phyloP scores from a whole-genome alignment of 2,797 vertebrate genomes.

The Spondyliosoma cantharus region DNA sequence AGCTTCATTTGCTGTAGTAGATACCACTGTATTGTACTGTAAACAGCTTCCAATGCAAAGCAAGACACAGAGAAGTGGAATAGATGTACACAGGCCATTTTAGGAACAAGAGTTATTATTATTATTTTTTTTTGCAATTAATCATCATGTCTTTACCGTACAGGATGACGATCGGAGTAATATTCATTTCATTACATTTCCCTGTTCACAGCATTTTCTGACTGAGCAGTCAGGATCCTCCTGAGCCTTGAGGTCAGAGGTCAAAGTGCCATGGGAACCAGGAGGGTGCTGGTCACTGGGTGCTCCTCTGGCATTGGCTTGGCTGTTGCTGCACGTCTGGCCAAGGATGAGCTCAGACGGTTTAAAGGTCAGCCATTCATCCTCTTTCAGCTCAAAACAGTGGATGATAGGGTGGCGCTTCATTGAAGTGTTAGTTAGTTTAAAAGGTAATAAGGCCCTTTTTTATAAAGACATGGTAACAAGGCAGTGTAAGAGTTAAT shows the following conservation, averaged over 20 bases:
- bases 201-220: constrained; percentile 2
- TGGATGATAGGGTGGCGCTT: background rate
- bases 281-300: constrained; percentile 79
- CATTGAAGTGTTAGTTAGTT: no score
- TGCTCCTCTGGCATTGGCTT: constrained; percentile 83
- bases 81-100: background rate
- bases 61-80: background rate
- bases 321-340: constrained; percentile 80
- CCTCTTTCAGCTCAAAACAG: constrained; percentile 2
- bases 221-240: background rate
- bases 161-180: background rate
- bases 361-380: constrained; percentile 80
- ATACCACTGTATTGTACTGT: no score
- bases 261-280: constrained; percentile 72
- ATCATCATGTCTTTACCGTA: background rate
- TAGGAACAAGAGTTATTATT: background rate
- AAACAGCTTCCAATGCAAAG: background rate
- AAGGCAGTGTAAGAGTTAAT: no score
- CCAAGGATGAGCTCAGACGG: constrained; percentile 78
- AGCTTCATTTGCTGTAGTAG: background rate
- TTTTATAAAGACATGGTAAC: no score
- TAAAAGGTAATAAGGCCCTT: no score
- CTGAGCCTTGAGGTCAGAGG: constrained; percentile 32
- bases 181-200: background rate
- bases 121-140: no score